Conservation (phyloP, 1,140 invertebrate species). For the Brachionus asplanchnoidis region DNA sequence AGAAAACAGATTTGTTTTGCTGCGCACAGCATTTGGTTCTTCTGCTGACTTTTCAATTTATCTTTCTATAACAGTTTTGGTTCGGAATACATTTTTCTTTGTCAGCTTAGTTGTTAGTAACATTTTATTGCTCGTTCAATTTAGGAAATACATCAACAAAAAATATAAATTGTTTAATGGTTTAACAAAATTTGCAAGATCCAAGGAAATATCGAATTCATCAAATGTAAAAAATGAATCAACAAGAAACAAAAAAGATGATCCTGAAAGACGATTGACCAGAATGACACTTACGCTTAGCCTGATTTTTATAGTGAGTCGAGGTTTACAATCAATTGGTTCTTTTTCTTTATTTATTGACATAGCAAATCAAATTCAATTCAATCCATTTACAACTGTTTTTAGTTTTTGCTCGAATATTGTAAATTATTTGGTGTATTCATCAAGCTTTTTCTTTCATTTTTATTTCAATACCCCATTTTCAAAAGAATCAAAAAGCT, state of each 20-base stretch:
- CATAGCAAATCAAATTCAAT: not conserved
- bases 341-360: not conserved
- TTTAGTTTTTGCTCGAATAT: not conserved
- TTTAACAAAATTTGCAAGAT: not conserved
- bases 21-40: not conserved
- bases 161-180: not conserved
- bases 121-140: not conserved
- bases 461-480: not conserved
- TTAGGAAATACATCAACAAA: constrained; percentile 3
- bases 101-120: not conserved
- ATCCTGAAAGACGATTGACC: not conserved
- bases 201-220: not conserved
- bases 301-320: not conserved
- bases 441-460: not conserved
- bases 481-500: not conserved
- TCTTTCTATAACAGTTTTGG: not conserved
- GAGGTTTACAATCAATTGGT: not conserved
- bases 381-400: constrained; percentile 6
- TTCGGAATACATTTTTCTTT: not conserved
- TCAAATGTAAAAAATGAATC: not conserved
- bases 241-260: not conserved
- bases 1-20: not conserved
- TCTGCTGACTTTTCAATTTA: not conserved
- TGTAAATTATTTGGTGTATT: not conserved
- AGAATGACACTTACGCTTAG: not conserved